A percentile compares a stretch with the other conserved stretches of the same genome.
Conservation (phyloP, 2,888 invertebrate species). For the Colostygia pectinataria region DNA sequence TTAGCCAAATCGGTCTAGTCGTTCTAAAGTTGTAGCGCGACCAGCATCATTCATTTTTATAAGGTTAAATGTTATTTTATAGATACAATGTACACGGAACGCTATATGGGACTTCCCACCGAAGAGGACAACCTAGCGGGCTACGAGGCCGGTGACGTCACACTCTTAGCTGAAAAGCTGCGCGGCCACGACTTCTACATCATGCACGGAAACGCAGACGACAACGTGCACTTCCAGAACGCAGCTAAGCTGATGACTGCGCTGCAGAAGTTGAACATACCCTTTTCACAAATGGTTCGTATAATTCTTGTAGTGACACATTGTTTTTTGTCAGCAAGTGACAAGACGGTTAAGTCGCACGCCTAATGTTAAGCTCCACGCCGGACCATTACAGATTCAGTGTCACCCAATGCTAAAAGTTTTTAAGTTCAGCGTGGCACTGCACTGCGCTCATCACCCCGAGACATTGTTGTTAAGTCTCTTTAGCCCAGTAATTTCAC, state of each 20-base stretch:
- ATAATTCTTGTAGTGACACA: not conserved
- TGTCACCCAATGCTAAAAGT: no score
- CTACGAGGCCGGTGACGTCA: slow-evolving; percentile 90
- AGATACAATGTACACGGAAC: slow-evolving; percentile 96
- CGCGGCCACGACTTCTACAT: slow-evolving; percentile 88
- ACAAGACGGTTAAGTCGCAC: no score
- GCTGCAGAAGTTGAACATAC: slow-evolving; percentile 88
- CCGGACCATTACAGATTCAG: no score
- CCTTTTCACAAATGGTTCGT: slow-evolving; percentile 91
- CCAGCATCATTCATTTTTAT: no score
- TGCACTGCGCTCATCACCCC: no score
- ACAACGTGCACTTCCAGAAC: slow-evolving; percentile 95
- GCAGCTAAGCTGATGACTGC: slow-evolving; percentile 90
- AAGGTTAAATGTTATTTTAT: not conserved
- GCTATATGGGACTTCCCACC: slow-evolving; percentile 94
- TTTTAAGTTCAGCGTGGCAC: no score
- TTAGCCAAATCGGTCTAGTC: no score
- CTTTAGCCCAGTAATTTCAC: no score
- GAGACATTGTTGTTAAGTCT: no score
- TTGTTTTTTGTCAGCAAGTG: no score
- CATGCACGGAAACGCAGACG: slow-evolving; percentile 95
- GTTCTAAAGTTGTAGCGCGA: no score
- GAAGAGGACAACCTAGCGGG: slow-evolving; percentile 87
- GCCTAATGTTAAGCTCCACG: no score
- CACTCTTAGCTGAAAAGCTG: slow-evolving; percentile 86